Evolutionary conservation across 1,140 invertebrate genomes (phyloP).

Genomic region (Sipha flava): DNA sequence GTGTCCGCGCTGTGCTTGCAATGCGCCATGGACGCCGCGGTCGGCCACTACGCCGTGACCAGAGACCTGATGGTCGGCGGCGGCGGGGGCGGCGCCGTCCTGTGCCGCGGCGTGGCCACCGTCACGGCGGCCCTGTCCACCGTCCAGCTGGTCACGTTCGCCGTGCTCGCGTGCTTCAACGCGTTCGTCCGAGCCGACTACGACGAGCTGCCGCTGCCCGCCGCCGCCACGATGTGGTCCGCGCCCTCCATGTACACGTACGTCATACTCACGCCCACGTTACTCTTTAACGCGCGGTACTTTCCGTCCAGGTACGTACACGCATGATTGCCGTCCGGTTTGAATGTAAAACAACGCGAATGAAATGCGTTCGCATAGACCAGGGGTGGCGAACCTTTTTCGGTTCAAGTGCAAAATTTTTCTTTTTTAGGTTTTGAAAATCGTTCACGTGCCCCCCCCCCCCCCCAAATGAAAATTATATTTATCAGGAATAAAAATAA

Average conservation of each 20-base stretch:
- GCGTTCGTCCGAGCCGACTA: neutral
- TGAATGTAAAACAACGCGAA: no score
- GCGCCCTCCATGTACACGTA: slow-evolving; percentile 19
- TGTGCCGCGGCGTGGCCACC: slow-evolving; percentile 11
- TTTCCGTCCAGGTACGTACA: neutral
- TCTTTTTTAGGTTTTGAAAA: no score
- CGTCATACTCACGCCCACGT: slow-evolving; percentile 6
- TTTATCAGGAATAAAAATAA: no score
- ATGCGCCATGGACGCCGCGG: slow-evolving; percentile 4
- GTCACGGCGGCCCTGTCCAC: neutral
- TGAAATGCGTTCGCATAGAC: no score
- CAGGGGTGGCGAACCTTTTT: no score
- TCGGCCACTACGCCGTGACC: neutral
- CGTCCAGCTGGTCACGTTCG: slow-evolving; percentile 9
- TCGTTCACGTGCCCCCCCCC: no score
- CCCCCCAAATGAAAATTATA: no score
- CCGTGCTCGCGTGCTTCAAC: neutral
- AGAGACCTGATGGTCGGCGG: neutral
- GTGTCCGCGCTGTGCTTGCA: slow-evolving; percentile 11
- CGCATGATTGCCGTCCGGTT: no score
- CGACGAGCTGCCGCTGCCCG: neutral
- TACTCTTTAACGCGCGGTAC: neutral
- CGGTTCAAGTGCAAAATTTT: no score
- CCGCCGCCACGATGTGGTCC: slow-evolving; percentile 7
- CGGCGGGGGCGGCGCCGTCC: neutral